Evolutionary conservation across 2,797 vertebrate species (phyloP), one percentile per base, ranked within the genome.

Genomic region (Alcedo quadribrachys): DNA sequence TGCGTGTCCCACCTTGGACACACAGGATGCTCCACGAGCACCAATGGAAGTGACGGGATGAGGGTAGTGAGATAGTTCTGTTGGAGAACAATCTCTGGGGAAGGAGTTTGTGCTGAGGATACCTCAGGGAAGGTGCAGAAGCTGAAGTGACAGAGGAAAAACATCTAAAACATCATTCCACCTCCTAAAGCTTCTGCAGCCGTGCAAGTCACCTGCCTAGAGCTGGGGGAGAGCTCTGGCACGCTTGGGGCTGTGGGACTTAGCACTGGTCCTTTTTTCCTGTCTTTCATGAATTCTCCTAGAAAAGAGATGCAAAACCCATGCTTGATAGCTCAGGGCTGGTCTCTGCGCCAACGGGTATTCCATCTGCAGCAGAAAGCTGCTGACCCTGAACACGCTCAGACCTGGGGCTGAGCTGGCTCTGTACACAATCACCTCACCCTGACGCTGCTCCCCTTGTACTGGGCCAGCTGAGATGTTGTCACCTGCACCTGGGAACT

Each of bases 11-110:
- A 30, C 42, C 3, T 6, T n/a, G 5, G 33, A 24, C 46, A 54
- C 51, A 14, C 50, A 16, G 40, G 43, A 61, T 48, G 33, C 51
- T 50, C 62, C 58, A 6, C 0, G 5, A 62, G 66, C 88, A 12
- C n/a, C 2, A 2, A 12, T 4, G 11, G 77, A 19, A 42, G 30
- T 0, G 37, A 28, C 0, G 3, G 46, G 58, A n/a, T 20, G 51
- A 82, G 35, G 42, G 8, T 12, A 32, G 21, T 7, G 32, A 67
- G 55, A 7, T 1, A 12, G 22, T 32, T 65, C 60, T 22, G 17
- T 3, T 18, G 50, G 21, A 43, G 42, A 45, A 67, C 15, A 63
- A 76, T 14, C 40, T 63, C 14, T 30, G 62, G 54, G 33, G n/a
- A 86, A 63, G 37, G 58, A 53, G 32, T 27, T 46, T 32, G n/a